Evolutionary conservation across 1,140 invertebrate species (phyloP), one percentile per base, ranked within the genome.

Genomic region (Drosophila jambulina): DNA sequence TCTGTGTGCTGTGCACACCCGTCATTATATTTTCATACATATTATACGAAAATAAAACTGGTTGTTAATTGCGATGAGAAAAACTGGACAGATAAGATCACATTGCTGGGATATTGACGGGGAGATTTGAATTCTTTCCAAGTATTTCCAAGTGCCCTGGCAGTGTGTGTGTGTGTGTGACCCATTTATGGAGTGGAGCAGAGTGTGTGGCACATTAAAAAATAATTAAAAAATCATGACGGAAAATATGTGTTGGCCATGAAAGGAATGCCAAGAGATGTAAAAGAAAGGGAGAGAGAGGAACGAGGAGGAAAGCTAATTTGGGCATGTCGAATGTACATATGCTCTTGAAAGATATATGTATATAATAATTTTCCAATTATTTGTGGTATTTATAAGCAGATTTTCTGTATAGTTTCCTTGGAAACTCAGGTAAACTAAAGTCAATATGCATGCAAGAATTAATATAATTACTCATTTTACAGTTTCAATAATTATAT

Each of bases 31-130:
- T 63, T 53, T 59, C 42, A 69, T 74, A 76, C 19, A 12, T 27
- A 27, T 27, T 48, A 27, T 27, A 48, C 23, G n/a, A 48, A 54
- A 38, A 25, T 23, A 56, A 56, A 87, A 87, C 83, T 67, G 77
- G 84, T 87, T 88, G 72, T 34, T 78, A 88, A 87, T 88, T 74
- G 72, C 34, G 51, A 61, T 78, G 75, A 46, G 75, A 78, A 70
- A 58, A 71, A 38, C 74, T 67, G 51, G 45, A 36, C 19, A 75
- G 51, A 75, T 64, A 54, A 32, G 53, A 77, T 65, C 45, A 29
- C n/a, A 21, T 46, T 67, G 49, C 27, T 27, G 63, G 54, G 23
- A 36, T 9, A 23, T 42, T 61, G 53, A 6, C 21, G 63, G 54
- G 23, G 43, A 54, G 62, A 77, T 78, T 78, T 54, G 56, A 78